Conservation (phyloP, 2,797 vertebrate genomes). For the Protonibea diacanthus region DNA sequence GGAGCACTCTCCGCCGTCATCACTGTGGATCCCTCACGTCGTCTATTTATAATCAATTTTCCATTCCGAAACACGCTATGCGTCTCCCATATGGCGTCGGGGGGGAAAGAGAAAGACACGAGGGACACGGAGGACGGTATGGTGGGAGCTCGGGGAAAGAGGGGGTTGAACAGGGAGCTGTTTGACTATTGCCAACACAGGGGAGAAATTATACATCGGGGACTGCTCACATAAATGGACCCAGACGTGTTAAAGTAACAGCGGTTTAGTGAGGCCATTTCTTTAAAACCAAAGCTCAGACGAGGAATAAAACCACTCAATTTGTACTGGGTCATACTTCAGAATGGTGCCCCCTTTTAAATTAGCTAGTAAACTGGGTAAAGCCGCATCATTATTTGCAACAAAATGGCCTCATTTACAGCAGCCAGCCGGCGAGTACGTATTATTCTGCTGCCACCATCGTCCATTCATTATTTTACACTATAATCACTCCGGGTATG, state of each 20-base stretch:
- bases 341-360: constrained; percentile 31
- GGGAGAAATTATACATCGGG: constrained; percentile 53
- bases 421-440: constrained; percentile 28
- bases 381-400: constrained; percentile 65
- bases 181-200: constrained; percentile 24
- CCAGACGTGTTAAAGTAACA: constrained; percentile 68
- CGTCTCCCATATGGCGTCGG: constrained; percentile 41
- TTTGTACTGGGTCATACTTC: constrained; percentile 39
- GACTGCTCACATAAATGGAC: constrained; percentile 65
- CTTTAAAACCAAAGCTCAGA: constrained; percentile 50
- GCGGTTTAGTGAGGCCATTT: constrained; percentile 64
- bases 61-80: constrained; percentile 44
- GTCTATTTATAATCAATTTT: constrained; percentile 78
- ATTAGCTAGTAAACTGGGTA: constrained; percentile 56
- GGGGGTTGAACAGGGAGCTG: constrained; percentile 16
- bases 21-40: constrained; percentile 50
- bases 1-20: constrained; percentile 52
- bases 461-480: constrained; percentile 52
- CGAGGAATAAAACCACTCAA: constrained; percentile 43
- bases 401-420: constrained; percentile 65
- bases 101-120: constrained; percentile 11
- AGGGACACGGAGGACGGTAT: constrained; percentile 12
- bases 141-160: background rate
- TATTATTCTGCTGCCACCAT: constrained; percentile 27
- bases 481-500: constrained; percentile 42